A percentile compares a stretch with the other conserved stretches of the same genome.
Evolutionary conservation across 1,140 invertebrate genomes (phyloP).

Genomic region (Cydia amplana): DNA sequence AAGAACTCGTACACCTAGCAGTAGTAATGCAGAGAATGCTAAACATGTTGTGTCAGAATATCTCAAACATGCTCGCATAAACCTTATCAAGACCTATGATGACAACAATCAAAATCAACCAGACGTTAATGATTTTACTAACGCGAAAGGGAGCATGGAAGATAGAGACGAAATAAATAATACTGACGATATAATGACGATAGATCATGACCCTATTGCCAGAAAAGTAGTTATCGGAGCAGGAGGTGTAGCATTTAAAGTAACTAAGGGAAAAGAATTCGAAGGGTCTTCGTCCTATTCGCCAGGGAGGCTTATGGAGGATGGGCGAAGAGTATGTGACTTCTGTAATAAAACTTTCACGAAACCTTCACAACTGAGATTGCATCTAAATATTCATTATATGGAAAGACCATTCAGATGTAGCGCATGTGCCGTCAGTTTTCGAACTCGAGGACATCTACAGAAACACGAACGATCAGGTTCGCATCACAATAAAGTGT

Average conservation of each 20-base stretch:
- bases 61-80: conserved; percentile 81
- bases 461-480: conserved; percentile 95
- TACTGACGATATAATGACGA: conserved; percentile 52
- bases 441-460: conserved; percentile 94
- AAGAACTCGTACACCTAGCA: conserved; percentile 47
- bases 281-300: conserved; percentile 66
- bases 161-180: conserved; percentile 55
- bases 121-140: conserved; percentile 63
- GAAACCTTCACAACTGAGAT: conserved; percentile 91
- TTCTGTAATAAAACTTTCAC: conserved; percentile 95
- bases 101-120: conserved; percentile 53
- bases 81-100: conserved; percentile 75
- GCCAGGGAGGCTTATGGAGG: conserved; percentile 82
- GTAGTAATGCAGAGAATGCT: conserved; percentile 76
- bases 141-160: conserved; percentile 52
- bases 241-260: conserved; percentile 77
- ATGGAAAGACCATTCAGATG: conserved; percentile 95
- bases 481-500: conserved; percentile 94
- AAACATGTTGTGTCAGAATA: conserved; percentile 83
- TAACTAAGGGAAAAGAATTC: conserved; percentile 73
- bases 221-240: conserved; percentile 77
- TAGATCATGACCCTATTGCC: conserved; percentile 71
- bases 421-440: conserved; percentile 94
- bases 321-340: conserved; percentile 90
- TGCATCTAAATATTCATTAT: conserved; percentile 98